Conservation (phyloP, 2,113 vertebrate species). For the Thamnaconus septentrionalis region DNA sequence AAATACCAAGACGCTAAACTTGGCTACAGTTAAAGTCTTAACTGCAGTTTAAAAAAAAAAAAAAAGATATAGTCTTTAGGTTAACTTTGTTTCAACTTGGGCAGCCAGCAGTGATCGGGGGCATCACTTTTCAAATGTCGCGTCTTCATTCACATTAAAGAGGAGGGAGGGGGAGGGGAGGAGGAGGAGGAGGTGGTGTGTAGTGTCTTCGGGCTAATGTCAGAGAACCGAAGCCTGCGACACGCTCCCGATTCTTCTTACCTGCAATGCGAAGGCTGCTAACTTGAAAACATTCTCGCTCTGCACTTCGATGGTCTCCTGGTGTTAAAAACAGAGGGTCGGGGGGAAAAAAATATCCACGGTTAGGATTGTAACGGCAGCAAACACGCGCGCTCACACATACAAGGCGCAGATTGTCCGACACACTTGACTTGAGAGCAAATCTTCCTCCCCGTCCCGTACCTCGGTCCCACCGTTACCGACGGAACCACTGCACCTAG, state of each 20-base stretch:
- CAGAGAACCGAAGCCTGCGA: constrained; percentile 22
- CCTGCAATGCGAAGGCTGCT: constrained; percentile 91
- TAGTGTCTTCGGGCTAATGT: background rate
- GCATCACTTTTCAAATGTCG: constrained; percentile 45
- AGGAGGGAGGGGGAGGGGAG: constrained; percentile 7
- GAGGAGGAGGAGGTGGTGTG: no score
- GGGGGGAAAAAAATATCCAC: background rate
- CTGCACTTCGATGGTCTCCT: constrained; percentile 90
- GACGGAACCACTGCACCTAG: constrained; percentile 74
- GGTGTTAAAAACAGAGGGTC: constrained; percentile 43
- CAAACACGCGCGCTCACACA: background rate
- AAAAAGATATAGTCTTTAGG: no score
- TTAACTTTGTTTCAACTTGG: no score
- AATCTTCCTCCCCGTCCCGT: constrained; percentile 58
- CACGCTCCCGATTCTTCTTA: constrained; percentile 72
- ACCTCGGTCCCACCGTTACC: constrained; percentile 74
- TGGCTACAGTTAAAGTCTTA: no score
- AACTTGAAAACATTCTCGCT: constrained; percentile 91
- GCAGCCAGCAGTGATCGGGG: no score
- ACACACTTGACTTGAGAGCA: constrained; percentile 62
- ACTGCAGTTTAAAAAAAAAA: no score
- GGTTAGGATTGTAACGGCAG: background rate
- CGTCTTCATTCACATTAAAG: constrained; percentile 27
- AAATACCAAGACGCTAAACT: no score
- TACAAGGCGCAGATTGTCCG: constrained; percentile 20